Evolutionary conservation across 2,888 invertebrate species (phyloP), one percentile per base, ranked within the genome.

Genomic region (Rhaphigaster nebulosa): DNA sequence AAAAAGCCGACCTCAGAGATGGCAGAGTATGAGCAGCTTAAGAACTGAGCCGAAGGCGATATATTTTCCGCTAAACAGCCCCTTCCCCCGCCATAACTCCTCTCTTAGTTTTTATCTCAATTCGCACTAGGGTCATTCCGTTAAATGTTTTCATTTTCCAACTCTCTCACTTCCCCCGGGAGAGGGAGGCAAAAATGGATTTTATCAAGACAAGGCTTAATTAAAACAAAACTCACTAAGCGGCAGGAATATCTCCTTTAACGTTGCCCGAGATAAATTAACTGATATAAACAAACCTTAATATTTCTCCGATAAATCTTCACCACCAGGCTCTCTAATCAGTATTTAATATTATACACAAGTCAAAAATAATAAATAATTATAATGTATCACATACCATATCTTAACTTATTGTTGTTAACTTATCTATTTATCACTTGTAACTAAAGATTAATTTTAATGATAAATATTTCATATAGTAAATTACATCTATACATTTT

Each of bases 71-170:
- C 41, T 84, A 41, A 84, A 45, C 45, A 84, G 45, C n/a, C 38
- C 41, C 23, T 26, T n/a, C 23, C 41, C 26, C 80, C 13, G 3
- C 45, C 84, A 84, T 84, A 84, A 84, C n/a, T 84, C 41, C 84
- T 50, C 84, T 5, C 41, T 45, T 12, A 50, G 84, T 84, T 84
- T 84, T 84, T 84, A 84, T 84, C 84, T 45, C 84, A 26, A 50
- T 84, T 84, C 45, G 41, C 84, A 34, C 70, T 38, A 76, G 38
- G 70, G 45, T n/a, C 45, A 15, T 84, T 84, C n/a, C 84, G 45
- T 84, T 84, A n/a, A 84, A 84, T 84, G 45, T 45, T 84, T 84
- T 84, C 41, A 84, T 84, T 84, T 84, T 84, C 84, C 84, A 84
- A 41, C 84, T 84, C 45, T 3, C 38, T 26, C 80, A 10, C 26